Conservation (phyloP, 1,140 invertebrate species). For the Notospermus geniculatus region DNA sequence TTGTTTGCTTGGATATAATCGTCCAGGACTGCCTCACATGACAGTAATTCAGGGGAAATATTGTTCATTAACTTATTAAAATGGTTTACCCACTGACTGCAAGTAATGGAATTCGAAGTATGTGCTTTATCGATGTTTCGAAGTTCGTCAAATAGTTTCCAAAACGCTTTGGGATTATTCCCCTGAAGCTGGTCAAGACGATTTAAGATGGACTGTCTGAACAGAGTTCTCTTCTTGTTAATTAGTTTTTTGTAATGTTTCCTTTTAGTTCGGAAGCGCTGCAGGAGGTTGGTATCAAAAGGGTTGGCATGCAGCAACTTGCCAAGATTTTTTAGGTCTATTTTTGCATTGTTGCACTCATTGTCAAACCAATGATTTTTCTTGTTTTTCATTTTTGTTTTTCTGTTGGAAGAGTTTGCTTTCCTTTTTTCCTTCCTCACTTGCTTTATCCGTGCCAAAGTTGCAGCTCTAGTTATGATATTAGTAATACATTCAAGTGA, state of each 20-base stretch:
- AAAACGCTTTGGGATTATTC: slow-evolving; percentile 1
- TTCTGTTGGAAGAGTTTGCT: neutral
- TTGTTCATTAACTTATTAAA: neutral
- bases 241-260: slow-evolving; percentile 2
- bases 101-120: neutral
- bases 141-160: slow-evolving; percentile 2
- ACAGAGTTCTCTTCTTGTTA: neutral
- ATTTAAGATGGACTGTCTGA: neutral
- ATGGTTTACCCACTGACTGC: neutral
- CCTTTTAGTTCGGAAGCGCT: neutral
- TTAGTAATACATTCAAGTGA: neutral
- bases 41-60: neutral
- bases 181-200: neutral
- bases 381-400: neutral
- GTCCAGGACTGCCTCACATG: neutral
- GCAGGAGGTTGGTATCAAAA: neutral
- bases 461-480: neutral
- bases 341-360: neutral
- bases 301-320: neutral
- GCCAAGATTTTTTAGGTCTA: neutral
- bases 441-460: neutral
- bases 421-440: neutral
- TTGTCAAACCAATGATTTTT: neutral
- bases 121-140: neutral
- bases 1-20: neutral